Base-by-base conservation (phyloP, 2,113 vertebrate species). In the Mirounga angustirostris region DNA sequence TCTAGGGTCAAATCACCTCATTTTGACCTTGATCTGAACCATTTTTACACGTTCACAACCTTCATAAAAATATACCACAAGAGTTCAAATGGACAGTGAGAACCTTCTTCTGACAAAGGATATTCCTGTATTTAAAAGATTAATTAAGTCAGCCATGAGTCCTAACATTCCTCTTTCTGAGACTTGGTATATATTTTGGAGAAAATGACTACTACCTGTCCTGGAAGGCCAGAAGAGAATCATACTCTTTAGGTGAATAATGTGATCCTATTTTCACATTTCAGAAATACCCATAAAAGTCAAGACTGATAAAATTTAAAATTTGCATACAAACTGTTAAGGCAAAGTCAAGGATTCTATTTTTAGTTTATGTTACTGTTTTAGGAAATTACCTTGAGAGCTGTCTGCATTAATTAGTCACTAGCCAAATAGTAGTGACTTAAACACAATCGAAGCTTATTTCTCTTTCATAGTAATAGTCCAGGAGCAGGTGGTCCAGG, bases 31-130 rank as follows among this genome's bases (percentile, higher is more conserved):
- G 30, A 30, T 89, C 40, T 82, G 65, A 94, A 88, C 14, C 11
- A 59, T 92, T 95, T 94, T 86, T 85, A 76, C 7, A 86, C 52
- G 78, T 82, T 82, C 28, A 89, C 26, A 91, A n/a, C 19, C 24
- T 67, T 63, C 52, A 67, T 84, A 92, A 94, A 79, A 96, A 63
- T 63, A 71, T 85, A 71, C 7, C 40, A 14, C 13, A 28, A 61
- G n/a, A 74, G 26, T 83, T 63, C 81, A 82, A 89, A 91, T 71
- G 43, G 30, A 54, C 21, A 65, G 7, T 65, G 79, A 91, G 5
- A 91, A 83, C 28, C 74, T 78, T 15, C 18, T 89, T 92, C 36
- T 61, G 69, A 61, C n/a, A 61, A 19, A 89, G 5, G 4, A n/a
- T 86, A 52, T 43, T 69, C 24, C n/a, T 89, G 15, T 83, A 36